Evolutionary conservation across 2,113 vertebrate genomes (phyloP).

Genomic region (Embiotoca jacksoni): DNA sequence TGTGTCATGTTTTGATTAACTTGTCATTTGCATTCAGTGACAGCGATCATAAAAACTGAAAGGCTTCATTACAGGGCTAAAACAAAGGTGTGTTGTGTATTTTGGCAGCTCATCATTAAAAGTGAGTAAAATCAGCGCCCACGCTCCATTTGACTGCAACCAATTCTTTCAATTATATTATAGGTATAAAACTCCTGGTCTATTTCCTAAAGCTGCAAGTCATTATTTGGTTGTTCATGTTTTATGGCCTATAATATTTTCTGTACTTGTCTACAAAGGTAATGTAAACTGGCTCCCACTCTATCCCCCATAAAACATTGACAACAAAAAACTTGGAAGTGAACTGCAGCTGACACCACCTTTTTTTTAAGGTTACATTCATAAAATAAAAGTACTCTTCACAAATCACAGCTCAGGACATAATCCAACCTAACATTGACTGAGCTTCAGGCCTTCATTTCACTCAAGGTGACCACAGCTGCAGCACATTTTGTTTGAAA

Average conservation of each 20-base stretch:
- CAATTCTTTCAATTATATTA: constrained; percentile 27
- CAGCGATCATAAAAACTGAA: constrained; percentile 23
- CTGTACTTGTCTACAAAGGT: constrained; percentile 22
- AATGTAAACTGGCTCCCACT: constrained; percentile 20
- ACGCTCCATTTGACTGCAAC: constrained; percentile 37
- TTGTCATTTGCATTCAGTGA: constrained; percentile 51
- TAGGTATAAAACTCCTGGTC: constrained; percentile 7
- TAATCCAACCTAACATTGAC: constrained; percentile 23
- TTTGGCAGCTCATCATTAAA: constrained; percentile 46
- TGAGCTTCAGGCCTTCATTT: constrained; percentile 14
- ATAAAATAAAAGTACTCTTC: constrained; percentile 19
- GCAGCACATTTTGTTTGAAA: constrained; percentile 18
- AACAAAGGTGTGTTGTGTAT: constrained; percentile 37
- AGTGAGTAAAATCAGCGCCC: constrained; percentile 24
- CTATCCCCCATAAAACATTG: background rate
- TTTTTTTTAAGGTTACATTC: constrained; percentile 32
- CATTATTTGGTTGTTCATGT: constrained; percentile 19
- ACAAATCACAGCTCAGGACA: constrained; percentile 28
- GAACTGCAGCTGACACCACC: constrained; percentile 10
- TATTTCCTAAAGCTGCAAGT: constrained; percentile 31
- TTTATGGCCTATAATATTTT: constrained; percentile 19
- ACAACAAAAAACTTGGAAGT: background rate
- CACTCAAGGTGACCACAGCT: constrained; percentile 8
- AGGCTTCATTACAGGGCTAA: constrained; percentile 29
- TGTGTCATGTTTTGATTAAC: constrained; percentile 65